phyloP scores from a whole-genome alignment of 2,113 vertebrate species.

The Rhombomys opimus region DNA sequence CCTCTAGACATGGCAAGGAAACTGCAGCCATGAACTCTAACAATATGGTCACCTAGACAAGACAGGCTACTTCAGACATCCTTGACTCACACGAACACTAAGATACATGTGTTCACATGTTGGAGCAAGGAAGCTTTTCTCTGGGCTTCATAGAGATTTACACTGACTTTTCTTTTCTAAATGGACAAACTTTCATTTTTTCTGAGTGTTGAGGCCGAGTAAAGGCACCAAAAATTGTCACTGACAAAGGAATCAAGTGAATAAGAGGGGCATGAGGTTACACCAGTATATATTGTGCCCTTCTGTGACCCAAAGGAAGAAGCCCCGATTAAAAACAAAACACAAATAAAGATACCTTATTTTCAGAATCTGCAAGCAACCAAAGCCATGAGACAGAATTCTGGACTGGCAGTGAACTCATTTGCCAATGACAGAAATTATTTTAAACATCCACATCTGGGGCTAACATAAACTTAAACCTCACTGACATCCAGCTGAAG shows the following conservation, averaged over 20 bases:
- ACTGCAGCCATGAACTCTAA: neutral
- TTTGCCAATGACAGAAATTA: constrained; percentile 13
- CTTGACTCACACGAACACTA: neutral
- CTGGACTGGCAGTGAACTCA: neutral
- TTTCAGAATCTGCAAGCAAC: constrained; percentile 45
- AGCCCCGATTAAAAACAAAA: constrained; percentile 51
- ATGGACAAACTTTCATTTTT: neutral
- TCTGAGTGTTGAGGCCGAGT: neutral
- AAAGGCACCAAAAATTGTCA: neutral
- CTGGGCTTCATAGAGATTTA: neutral
- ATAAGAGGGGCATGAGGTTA: neutral
- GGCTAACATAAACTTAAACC: neutral
- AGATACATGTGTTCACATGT: neutral
- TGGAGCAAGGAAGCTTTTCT: neutral
- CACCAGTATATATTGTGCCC: neutral
- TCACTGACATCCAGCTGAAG: neutral
- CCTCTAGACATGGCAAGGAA: neutral
- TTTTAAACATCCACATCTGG: neutral
- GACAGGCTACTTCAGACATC: neutral
- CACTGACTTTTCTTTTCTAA: neutral
- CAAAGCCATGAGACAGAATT: neutral
- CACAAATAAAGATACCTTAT: neutral
- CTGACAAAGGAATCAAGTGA: neutral
- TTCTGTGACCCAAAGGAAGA: neutral
- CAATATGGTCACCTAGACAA: neutral